Evolutionary conservation across 2,797 vertebrate species (phyloP), one percentile per base, ranked within the genome.

Genomic region (Rhinichthys osculus): DNA sequence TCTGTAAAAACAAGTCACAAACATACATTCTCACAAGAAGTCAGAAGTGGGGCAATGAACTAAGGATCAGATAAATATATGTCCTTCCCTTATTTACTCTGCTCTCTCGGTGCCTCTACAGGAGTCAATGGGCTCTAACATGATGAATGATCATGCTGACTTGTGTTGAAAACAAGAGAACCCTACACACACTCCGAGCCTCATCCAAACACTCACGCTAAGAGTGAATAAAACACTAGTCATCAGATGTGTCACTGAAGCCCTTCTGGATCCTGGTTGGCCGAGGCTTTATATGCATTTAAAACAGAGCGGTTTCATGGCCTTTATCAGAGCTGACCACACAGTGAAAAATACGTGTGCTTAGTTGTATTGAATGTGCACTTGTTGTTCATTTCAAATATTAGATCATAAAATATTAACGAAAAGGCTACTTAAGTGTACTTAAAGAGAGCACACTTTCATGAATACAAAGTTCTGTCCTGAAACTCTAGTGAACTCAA

Each of bases 61-160:
- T 35, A 33, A 1, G 4, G 16, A 23, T 23, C 10, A 27, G 27
- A 27, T 27, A 27, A 27, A 27, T 27, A 27, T 1, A 27, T 33
- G 6, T 64, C n/a, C 27, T 74, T 74, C 5, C 27, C 27, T 52
- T 74, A 52, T 76, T 35, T 52, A 33, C 47, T 11, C 27, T 52
- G 50, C 47, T 52, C 44, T 73, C 17, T 52, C 10, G 0, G 7
- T 5, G 7, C 38, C 30, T 59, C 35, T 78, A 84, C 92, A 93
- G 94, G 95, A 92, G 90, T 93, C 93, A 95, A 95, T 87, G 90
- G 95, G 93, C 92, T 92, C 86, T 89, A 90, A 90, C 93, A 96
- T 96, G 95, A 96, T 93, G 94, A 95, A 96, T 94, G 93, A 93
- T 92, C 89, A 87, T 90, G 88, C 92, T 78, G 90, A 88, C 89